Evolutionary conservation across 1,140 invertebrate species (phyloP), one percentile per base, ranked within the genome.

Genomic region (Bombus impatiens): DNA sequence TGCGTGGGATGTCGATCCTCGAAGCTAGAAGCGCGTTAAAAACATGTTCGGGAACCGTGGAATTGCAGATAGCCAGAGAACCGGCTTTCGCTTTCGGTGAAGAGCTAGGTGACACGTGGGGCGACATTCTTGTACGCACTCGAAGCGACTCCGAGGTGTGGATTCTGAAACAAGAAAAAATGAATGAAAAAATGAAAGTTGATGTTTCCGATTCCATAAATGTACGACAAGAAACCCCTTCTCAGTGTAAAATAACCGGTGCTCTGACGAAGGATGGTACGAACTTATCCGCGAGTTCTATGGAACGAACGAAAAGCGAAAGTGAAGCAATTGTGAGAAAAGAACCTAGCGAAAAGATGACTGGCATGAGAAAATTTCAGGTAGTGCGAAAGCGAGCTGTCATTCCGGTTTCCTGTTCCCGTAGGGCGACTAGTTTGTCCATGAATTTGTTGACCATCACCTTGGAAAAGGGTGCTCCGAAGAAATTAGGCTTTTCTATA

Each of bases 401-500:
- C 5, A 92, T 88, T 35, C 65, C 87, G 4, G 53, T 75, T 15
- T 32, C 80, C 57, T 80, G 78, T 62, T n/a, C 88, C 0, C 90
- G 92, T 44, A 89, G 94, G 70, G 92, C 92, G 0, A 89, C 92
- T 1, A 94, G 94, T 79, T 78, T 94, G 1, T 93, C 93, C 0
- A 90, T 94, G 84, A 93, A 95, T 72, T 82, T 93, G n/a, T 22
- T 95, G 13, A 94, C 94, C 1, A 80, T 95, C 18, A 88, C 84
- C 8, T 95, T 97, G 82, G 95, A 96, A 82, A 97, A 97, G 92
- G 97, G 97, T 1, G 92, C 95, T 0, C 94, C 96, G 13, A 96
- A 96, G 70, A 97, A 97, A 90, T 96, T 97, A 2, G 97, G 97
- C 0, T 98, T 98, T 90, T 96, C 96, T 65, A 97, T 98, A 80